Percentiles rank a stretch among this genome's conserved stretches.
phyloP scores from a whole-genome alignment of 2,888 invertebrate genomes.

The Uropetala carovei region DNA sequence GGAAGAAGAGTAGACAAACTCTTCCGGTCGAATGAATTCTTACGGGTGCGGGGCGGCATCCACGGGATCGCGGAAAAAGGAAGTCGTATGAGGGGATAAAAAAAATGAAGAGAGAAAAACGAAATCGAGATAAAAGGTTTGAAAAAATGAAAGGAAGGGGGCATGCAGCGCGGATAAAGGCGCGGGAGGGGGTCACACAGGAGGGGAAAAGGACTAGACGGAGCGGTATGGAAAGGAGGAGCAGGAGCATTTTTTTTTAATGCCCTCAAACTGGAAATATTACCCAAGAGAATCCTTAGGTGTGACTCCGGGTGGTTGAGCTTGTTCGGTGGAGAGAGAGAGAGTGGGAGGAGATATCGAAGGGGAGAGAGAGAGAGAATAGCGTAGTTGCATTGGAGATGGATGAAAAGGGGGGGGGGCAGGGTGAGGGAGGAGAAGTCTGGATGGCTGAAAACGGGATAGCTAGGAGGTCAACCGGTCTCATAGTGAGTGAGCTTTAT shows the following conservation, averaged over 20 bases:
- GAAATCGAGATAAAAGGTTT: neutral
- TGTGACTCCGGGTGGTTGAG: neutral
- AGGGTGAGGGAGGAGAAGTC: neutral
- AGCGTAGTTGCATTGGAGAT: neutral
- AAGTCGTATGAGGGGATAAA: neutral
- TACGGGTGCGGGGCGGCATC: neutral
- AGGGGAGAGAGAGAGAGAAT: neutral
- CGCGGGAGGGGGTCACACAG: neutral
- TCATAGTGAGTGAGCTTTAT: neutral
- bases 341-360: neutral
- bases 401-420: neutral
- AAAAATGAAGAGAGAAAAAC: neutral
- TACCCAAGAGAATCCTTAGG: conserved; percentile 10
- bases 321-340: neutral
- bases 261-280: conserved; percentile 26
- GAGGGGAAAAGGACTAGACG: neutral
- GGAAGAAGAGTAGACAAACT: neutral
- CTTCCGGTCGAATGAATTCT: neutral
- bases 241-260: neutral
- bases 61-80: neutral
- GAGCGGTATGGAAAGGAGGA: neutral
- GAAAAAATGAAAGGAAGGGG: neutral
- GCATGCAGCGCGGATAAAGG: neutral
- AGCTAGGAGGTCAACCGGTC: conserved; percentile 16
- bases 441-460: conserved; percentile 1